These are phyloP conservation scores for Platycheirus rosarum DNA, from an alignment of 2,888 invertebrate genomes.

Conservation along the genomic window DNA sequence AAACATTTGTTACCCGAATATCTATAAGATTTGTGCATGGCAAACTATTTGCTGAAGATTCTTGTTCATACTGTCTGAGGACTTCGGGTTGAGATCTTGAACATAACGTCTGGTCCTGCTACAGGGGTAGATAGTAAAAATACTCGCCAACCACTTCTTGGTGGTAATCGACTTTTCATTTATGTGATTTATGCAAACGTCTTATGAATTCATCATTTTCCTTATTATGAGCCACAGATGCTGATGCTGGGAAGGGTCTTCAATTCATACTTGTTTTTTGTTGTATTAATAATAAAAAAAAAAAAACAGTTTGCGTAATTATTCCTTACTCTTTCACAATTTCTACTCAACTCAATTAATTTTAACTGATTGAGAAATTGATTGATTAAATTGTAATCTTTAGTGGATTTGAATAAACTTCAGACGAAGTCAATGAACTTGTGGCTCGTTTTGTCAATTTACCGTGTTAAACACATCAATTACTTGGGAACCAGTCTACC, in stretches of 20 bases:
- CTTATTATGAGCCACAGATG: neutral
- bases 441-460: constrained; percentile 46
- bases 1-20: no score
- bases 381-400: constrained; percentile 62
- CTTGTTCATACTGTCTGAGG: no score
- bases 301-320: constrained; percentile 4
- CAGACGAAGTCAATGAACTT: constrained; percentile 52
- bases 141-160: constrained; percentile 24
- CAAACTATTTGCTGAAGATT: no score
- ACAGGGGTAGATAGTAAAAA: constrained; percentile 47
- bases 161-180: constrained; percentile 32
- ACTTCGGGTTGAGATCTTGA: no score
- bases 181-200: constrained; percentile 45
- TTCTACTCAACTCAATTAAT: constrained; percentile 30
- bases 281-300: no score
- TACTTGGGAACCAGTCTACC: constrained; percentile 44
- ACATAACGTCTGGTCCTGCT: no score
- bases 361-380: constrained; percentile 61
- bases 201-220: constrained; percentile 42
- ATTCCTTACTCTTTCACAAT: constrained; percentile 35
- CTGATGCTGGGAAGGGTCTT: neutral
- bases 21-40: no score
- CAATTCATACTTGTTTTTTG: no score
- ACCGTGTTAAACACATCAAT: constrained; percentile 43
- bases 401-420: neutral